Conservation (phyloP, 2,113 vertebrate species). For the Axis porcinus region DNA sequence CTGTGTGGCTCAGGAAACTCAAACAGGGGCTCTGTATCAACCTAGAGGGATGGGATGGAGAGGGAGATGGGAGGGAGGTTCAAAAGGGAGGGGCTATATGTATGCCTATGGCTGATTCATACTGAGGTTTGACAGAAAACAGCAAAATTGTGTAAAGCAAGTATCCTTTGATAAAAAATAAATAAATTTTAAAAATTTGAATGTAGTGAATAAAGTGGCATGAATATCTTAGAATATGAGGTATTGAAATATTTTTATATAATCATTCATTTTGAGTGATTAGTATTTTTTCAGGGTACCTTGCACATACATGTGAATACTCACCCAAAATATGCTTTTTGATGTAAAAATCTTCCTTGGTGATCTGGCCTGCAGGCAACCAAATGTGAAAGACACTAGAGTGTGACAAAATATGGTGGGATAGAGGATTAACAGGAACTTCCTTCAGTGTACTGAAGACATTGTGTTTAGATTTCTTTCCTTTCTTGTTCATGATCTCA, state of each 20-base stretch:
- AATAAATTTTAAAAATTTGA: neutral
- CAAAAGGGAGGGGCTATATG: neutral
- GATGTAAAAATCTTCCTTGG: neutral
- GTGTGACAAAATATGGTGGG: neutral
- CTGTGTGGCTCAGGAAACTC: neutral
- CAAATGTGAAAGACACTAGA: neutral
- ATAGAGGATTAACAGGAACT: neutral
- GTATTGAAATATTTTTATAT: neutral
- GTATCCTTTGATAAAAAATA: neutral
- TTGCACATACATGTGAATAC: neutral
- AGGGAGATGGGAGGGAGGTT: neutral
- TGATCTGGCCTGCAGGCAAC: neutral
- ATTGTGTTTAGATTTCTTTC: neutral
- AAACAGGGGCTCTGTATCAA: neutral
- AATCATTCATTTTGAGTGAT: neutral
- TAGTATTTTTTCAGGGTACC: neutral
- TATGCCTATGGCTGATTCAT: neutral
- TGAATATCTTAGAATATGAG: neutral
- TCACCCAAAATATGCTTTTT: neutral
- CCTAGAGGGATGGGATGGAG: neutral
- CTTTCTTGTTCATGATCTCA: neutral
- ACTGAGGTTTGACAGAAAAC: neutral
- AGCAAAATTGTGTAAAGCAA: neutral
- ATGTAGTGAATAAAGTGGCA: neutral
- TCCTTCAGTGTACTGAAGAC: neutral